Conservation (phyloP, 2,888 invertebrate species). For the Nezara viridula region DNA sequence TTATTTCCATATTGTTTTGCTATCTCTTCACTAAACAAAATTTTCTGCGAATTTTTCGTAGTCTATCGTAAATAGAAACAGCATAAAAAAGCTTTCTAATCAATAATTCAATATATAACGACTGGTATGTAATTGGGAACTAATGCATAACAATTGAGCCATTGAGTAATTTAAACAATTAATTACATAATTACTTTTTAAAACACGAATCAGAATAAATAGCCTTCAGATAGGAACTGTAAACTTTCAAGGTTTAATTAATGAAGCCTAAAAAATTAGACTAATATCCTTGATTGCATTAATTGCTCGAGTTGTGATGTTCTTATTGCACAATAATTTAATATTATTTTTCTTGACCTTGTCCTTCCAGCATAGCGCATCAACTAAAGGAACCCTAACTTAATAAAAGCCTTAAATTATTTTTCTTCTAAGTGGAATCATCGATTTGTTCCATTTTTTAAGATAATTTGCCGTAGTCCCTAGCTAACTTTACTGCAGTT, state of each 20-base stretch:
- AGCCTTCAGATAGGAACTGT: constrained; percentile 12
- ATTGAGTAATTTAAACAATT: background rate
- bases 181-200: constrained; percentile 4
- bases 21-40: too few relatives aligned
- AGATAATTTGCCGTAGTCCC: background rate
- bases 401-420: background rate
- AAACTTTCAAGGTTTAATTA: constrained; percentile 27
- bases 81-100: background rate
- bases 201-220: background rate
- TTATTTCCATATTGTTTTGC: too few relatives aligned
- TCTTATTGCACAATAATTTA: background rate
- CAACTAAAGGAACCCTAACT: background rate
- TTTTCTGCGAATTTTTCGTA: too few relatives aligned
- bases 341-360: background rate
- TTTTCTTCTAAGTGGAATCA: background rate
- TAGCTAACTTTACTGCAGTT: too few relatives aligned
- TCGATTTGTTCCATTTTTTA: background rate
- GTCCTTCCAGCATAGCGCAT: background rate
- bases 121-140: background rate
- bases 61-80: too few relatives aligned
- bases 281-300: background rate
- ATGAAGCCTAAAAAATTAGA: constrained; percentile 42
- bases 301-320: background rate
- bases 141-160: background rate
- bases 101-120: background rate